A percentile compares a stretch with the other conserved stretches of the same genome.
Conservation (phyloP, 2,113 vertebrate genomes). For the Pseudonaja textilis region DNA sequence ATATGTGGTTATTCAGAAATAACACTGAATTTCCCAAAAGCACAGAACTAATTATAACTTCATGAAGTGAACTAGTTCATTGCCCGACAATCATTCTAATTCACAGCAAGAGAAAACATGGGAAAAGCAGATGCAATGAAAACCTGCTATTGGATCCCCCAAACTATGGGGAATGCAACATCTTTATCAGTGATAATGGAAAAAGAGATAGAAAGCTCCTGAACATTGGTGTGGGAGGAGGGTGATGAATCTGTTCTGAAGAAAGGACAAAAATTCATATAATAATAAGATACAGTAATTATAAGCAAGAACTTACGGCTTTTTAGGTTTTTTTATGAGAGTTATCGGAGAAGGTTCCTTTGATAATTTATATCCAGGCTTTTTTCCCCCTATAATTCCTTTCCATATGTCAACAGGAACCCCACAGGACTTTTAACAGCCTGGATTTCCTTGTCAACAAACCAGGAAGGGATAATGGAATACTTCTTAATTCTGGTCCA, state of each 20-base stretch:
- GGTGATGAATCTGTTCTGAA: not conserved
- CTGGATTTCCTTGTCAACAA: not conserved
- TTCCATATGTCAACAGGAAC: not conserved
- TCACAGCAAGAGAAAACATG: not conserved
- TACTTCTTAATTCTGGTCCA: too few relatives aligned
- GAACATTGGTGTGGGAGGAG: not conserved
- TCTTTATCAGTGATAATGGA: not conserved
- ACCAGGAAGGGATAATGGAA: not conserved
- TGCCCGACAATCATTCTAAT: not conserved
- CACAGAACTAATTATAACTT: not conserved
- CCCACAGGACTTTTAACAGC: not conserved
- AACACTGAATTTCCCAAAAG: not conserved
- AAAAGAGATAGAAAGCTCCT: not conserved
- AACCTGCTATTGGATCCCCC: not conserved
- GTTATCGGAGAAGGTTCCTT: not conserved
- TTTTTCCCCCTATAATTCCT: not conserved
- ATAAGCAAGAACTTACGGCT: not conserved
- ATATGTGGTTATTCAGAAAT: conserved; percentile 5
- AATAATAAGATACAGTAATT: not conserved
- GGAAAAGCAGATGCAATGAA: not conserved
- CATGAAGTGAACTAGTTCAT: not conserved
- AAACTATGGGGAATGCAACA: not conserved
- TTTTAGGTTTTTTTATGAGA: not conserved
- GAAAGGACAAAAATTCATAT: not conserved
- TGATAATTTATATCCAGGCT: not conserved